Evolutionary conservation across 2,888 invertebrate species (phyloP).

Genomic region (Sthenelais limicola): DNA sequence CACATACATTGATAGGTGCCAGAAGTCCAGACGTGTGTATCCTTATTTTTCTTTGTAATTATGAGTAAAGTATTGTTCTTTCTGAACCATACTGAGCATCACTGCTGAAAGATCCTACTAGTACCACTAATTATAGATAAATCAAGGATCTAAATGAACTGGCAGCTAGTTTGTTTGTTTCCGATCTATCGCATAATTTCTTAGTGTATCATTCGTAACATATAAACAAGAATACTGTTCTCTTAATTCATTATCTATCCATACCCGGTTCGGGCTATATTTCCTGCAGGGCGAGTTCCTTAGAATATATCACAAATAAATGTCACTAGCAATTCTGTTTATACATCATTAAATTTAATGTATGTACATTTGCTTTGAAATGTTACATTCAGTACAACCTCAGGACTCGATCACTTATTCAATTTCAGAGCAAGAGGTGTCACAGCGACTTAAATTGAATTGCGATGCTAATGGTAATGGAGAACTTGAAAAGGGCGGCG

Average conservation of each 20-base stretch:
- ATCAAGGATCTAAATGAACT: no score
- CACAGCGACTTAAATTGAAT: conserved; percentile 38
- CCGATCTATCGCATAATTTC: no score
- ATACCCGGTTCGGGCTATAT: no score
- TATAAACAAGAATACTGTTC: background rate
- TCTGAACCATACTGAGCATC: background rate
- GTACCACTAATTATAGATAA: no score
- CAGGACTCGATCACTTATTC: no score
- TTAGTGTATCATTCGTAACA: no score
- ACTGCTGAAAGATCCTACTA: no score
- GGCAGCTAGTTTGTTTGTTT: no score
- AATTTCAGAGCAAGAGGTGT: conserved; percentile 12
- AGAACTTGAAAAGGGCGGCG: no score
- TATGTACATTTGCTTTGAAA: background rate
- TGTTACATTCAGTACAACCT: background rate
- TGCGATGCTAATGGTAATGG: conserved; percentile 19
- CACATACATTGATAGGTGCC: conserved; percentile 52
- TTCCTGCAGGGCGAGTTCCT: no score
- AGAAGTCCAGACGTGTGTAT: conserved; percentile 47
- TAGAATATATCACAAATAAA: background rate
- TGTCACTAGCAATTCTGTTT: background rate
- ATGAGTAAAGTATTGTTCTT: background rate
- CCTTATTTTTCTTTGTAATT: background rate
- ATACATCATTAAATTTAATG: background rate
- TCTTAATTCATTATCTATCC: background rate